Base-by-base conservation (phyloP, 2,113 vertebrate species). In the Acrocephalus arundinaceus region DNA sequence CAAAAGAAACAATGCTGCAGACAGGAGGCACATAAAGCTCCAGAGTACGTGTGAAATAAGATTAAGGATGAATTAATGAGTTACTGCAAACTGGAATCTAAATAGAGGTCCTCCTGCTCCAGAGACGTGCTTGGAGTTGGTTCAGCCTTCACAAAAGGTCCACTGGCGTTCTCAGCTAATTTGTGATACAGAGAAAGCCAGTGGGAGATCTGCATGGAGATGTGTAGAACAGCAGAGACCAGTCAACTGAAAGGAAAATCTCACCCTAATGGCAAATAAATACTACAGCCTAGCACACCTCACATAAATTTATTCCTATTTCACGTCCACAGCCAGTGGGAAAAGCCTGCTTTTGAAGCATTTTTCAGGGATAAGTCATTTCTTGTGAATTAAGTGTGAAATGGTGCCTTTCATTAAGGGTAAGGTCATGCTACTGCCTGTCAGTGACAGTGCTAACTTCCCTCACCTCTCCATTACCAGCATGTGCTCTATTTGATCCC, bases 221-320 rank as follows among this genome's bases (percentile, higher is more conserved):
- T 0, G 0, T 7, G 35, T 37, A 37, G 51, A 55, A 84, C 17
- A 55, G 48, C 1, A 8, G 30, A 48, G 19, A 77, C 22, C 45
- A 65, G 35, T 6, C 31, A 79, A 30, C 27, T 67, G 48, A 30
- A 25, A 9, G 43, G 73, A 72, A 61, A 70, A 87, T 19, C 27
- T 54, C 55, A 70, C 33, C 18, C 27, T 28, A 23, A 70, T 39
- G 11, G 17, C 22, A 80, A 87, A 45, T 9, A 58, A 72, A 59
- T n/a, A 28, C 15, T 8, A 33, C 24, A 48, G 48, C 25, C 17
- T 25, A 63, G 45, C 23, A 62, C 6, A 25, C 9, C 28, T 80
- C 24, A 4, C 17, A 45, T 31, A 62, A 48, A 63, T 31, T 87
- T 3, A 49, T n/a, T 11, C 12, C 17, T 31, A 33, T 73, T 84